Percentiles rank a stretch among this genome's conserved stretches.
phyloP scores from a whole-genome alignment of 2,888 invertebrate genomes.

The Phymatocera aterrima region DNA sequence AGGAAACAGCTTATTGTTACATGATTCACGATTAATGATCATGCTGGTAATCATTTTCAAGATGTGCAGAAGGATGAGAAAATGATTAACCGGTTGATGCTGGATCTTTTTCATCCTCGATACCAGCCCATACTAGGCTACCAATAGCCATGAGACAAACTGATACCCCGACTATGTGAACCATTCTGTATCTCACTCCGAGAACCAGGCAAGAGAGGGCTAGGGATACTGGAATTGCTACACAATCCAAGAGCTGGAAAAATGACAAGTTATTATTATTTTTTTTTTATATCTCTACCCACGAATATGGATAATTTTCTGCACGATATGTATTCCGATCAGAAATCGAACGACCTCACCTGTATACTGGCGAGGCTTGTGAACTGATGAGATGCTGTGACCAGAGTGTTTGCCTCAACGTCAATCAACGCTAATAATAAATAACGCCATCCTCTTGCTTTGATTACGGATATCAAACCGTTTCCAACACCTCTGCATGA shows the following conservation, averaged over 20 bases:
- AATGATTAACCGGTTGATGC: conserved; percentile 62
- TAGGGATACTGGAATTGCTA: conserved; percentile 89
- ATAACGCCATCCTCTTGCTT: conserved; percentile 86
- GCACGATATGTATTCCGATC: neutral
- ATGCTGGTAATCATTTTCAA: neutral
- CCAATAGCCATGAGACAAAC: conserved; percentile 89
- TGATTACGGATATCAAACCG: conserved; percentile 80
- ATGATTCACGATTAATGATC: neutral
- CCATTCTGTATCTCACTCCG: conserved; percentile 84
- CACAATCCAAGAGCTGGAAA: conserved; percentile 89
- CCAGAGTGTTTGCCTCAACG: conserved; percentile 90
- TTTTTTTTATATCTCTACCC: too few species aligned
- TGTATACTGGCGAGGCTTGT: conserved; percentile 85
- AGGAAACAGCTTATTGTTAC: neutral
- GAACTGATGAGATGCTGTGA: conserved; percentile 88
- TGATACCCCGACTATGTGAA: conserved; percentile 87
- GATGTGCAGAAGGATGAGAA: too few species aligned
- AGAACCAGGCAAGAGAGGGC: conserved; percentile 87
- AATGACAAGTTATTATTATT: neutral
- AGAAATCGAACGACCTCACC: conserved; percentile 75
- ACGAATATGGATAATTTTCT: too few species aligned
- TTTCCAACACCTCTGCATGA: conserved; percentile 82
- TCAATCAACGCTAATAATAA: conserved; percentile 86
- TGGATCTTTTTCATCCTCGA: conserved; percentile 80
- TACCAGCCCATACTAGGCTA: conserved; percentile 89